Conservation (phyloP, 23 tunicate genomes). For the Clavelina lepadiformis region DNA sequence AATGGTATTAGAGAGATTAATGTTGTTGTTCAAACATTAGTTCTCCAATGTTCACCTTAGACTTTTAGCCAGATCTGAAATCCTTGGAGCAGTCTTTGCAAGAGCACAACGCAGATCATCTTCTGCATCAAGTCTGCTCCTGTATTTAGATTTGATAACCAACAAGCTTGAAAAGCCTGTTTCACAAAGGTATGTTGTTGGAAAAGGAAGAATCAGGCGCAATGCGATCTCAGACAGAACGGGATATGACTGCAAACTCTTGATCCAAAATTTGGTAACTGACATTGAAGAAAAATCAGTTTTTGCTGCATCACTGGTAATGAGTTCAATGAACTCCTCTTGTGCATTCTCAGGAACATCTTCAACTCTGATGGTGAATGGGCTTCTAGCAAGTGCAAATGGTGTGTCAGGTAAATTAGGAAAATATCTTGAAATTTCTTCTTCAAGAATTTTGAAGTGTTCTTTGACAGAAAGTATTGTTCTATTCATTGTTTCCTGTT, state of each 20-base stretch:
- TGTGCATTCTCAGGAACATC: slow-evolving; percentile 46
- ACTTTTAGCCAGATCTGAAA: slow-evolving; percentile 13
- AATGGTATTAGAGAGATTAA: no score
- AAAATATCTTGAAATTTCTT: slow-evolving; percentile 35
- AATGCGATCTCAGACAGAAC: slow-evolving; percentile 21
- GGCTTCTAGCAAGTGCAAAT: no score
- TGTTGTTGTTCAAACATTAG: no score
- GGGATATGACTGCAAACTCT: slow-evolving; percentile 15
- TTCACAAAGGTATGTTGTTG: slow-evolving; percentile 28
- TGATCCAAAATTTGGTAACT: slow-evolving; percentile 5
- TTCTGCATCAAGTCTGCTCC: slow-evolving; percentile 13
- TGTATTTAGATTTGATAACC: slow-evolving; percentile 22
- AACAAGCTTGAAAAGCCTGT: slow-evolving; percentile 18
- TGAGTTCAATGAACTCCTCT: slow-evolving; percentile 49
- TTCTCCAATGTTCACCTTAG: no score
- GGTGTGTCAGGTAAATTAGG: slow-evolving; percentile 32
- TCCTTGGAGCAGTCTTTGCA: slow-evolving; percentile 17
- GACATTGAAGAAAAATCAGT: slow-evolving; percentile 15
- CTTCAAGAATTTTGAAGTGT: slow-evolving; percentile 22
- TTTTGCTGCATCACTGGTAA: slow-evolving; percentile 36
- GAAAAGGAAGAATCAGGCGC: slow-evolving; percentile 19
- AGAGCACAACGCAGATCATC: slow-evolving; percentile 17
- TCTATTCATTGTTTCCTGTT: slow-evolving; percentile 46
- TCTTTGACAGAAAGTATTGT: slow-evolving; percentile 38
- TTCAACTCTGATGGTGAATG: slow-evolving; percentile 41